phyloP scores from a whole-genome alignment of 2,113 vertebrate genomes.

The Protobothrops mucrosquamatus region DNA sequence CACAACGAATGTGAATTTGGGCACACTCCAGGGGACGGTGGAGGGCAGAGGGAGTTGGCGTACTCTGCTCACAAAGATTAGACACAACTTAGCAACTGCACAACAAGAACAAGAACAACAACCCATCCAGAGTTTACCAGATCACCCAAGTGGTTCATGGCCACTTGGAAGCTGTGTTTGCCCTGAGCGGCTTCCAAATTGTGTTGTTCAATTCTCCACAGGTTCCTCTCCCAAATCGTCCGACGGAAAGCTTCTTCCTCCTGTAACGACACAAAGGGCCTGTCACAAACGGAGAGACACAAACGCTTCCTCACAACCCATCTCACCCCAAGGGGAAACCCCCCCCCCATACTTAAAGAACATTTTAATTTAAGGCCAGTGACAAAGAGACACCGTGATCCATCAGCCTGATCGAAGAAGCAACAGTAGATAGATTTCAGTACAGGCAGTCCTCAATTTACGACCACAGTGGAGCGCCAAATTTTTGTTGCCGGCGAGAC shows the following conservation, averaged over 20 bases:
- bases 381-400: background rate
- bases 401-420: background rate
- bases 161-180: slow-evolving; percentile 42
- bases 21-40: background rate
- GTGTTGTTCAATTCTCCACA: slow-evolving; percentile 45
- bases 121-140: slow-evolving; percentile 6
- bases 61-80: background rate
- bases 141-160: slow-evolving; percentile 60
- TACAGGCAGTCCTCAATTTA: no score
- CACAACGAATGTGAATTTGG: background rate
- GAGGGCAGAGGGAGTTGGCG: background rate
- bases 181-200: slow-evolving; percentile 42
- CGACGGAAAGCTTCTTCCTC: slow-evolving; percentile 25
- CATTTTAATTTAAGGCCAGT: background rate
- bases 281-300: rapidly evolving
- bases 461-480: no score
- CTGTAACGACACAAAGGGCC: background rate
- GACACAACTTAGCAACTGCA: background rate
- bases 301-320: background rate
- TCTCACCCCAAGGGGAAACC: background rate
- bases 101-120: background rate
- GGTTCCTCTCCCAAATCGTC: slow-evolving; percentile 61
- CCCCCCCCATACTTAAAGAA: background rate
- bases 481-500: no score
- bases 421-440: background rate